Evolutionary conservation across 2,797 vertebrate genomes (phyloP).

Genomic region (Margarornis squamiger): DNA sequence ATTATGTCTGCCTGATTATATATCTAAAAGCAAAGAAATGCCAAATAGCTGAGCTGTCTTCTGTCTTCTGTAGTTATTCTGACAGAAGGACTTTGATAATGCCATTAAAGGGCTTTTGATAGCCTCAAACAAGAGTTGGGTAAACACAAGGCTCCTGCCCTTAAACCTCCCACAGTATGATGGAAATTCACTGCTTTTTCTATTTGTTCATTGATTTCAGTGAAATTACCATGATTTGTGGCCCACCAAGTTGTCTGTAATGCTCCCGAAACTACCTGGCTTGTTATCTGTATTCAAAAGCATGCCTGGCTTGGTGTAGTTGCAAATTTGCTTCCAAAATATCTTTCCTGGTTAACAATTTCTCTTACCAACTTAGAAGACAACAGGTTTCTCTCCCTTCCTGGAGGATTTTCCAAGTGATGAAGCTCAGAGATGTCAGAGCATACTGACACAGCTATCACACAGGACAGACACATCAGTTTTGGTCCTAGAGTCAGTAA

Average conservation of each 20-base stretch:
- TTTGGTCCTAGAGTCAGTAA: neutral
- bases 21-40: neutral
- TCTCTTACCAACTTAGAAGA: neutral
- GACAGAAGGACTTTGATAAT: conserved; percentile 1
- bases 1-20: neutral
- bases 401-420: neutral
- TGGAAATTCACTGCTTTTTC: neutral
- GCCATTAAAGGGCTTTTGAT: neutral
- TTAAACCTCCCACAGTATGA: neutral
- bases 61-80: neutral
- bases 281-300: neutral
- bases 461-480: neutral
- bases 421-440: neutral
- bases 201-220: neutral
- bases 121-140: neutral
- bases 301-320: neutral
- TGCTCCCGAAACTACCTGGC: neutral
- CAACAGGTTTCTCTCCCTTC: neutral
- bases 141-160: neutral
- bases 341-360: neutral
- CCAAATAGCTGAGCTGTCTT: neutral
- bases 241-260: neutral
- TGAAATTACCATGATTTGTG: neutral
- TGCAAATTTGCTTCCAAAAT: neutral
- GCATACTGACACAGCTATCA: neutral